Evolutionary conservation across 2,113 vertebrate genomes (phyloP), one percentile per base, ranked within the genome.

Genomic region (Phodopus roborovskii): DNA sequence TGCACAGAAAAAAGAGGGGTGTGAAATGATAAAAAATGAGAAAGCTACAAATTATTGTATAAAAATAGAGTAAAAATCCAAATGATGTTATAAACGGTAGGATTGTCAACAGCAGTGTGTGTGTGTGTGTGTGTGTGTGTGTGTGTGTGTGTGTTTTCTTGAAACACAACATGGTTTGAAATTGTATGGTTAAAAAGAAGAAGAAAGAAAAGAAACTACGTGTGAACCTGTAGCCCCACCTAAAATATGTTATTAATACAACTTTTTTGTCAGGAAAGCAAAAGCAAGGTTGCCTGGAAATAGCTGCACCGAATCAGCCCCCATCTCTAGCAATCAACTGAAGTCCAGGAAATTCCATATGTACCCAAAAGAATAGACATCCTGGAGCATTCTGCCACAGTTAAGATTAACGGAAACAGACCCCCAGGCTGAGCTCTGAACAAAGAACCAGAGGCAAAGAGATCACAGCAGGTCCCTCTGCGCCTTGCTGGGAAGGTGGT

Each of bases 291-390:
- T 95, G 96, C 94, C 97, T 97, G 68, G 96, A 98, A 98, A 97
- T 97, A 97, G 97, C 95, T 97, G 88, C 96, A 91, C 97, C 92
- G 94, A 97, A 96, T 98, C 97, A 98, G 91, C 96, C 97, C 90
- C 97, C 91, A 83, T 97, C 97, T 96, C 97, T 93, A 94, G 97
- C 94, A 97, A 96, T 96, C 97, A 97, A 90, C 81, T 94, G 48
- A 95, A 97, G 95, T 97, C 96, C 97, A 98, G 97, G 97, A 98
- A 98, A 97, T 97, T 97, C 97, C 97, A 96, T 96, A 97, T 96
- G 96, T 93, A 92, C 84, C 93, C 92, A 95, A 86, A 97, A 98
- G 97, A 97, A 98, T 97, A 96, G 97, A 98, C 97, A 97, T 97
- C 97, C 97, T 97, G 97, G 90, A 94, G 97, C 94, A 88, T 93